Percentiles rank a stretch among this genome's conserved stretches.
Conservation (phyloP, 2,113 vertebrate genomes). For the Suricata suricatta region DNA sequence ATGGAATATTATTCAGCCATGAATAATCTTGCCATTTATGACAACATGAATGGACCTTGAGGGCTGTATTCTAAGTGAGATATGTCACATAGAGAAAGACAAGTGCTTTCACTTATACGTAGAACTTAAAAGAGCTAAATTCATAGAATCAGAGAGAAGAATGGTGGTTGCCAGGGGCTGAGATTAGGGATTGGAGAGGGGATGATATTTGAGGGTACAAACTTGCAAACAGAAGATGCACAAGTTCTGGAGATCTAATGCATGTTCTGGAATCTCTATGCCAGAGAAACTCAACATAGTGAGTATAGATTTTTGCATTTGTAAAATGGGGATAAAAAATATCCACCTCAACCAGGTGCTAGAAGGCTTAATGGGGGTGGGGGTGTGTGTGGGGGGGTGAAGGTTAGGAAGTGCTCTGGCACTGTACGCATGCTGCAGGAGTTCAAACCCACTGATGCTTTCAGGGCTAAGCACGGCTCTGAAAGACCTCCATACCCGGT, state of each 20-base stretch:
- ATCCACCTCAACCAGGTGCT: neutral
- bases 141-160: neutral
- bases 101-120: neutral
- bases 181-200: no score
- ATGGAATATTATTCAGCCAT: neutral
- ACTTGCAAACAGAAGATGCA: neutral
- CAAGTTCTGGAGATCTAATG: fast-evolving
- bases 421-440: fast-evolving
- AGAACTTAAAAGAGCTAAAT: neutral
- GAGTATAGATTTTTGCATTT: neutral
- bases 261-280: no score
- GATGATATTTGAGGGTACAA: neutral
- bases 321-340: neutral
- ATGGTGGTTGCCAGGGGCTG: neutral
- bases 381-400: no score
- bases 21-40: neutral
- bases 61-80: neutral
- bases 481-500: neutral
- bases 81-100: neutral
- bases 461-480: neutral
- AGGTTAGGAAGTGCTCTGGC: no score
- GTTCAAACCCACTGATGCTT: neutral
- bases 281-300: neutral
- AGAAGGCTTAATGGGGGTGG: neutral
- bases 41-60: neutral